phyloP scores from a whole-genome alignment of 2,113 vertebrate species.

The Orthonyx spaldingii region DNA sequence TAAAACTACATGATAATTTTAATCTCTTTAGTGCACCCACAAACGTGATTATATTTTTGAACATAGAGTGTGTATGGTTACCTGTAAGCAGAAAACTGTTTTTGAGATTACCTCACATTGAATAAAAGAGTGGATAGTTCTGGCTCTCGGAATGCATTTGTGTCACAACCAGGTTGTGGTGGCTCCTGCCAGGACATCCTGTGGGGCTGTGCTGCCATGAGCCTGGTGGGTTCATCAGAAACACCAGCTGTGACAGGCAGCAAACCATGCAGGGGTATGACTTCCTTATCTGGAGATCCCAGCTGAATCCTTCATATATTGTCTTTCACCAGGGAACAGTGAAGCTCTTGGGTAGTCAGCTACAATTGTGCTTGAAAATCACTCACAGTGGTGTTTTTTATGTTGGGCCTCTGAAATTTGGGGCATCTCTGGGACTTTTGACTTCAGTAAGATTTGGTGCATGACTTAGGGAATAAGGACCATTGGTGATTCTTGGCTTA shows the following conservation, averaged over 20 bases:
- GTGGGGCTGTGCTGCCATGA: background rate
- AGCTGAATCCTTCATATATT: background rate
- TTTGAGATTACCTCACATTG: background rate
- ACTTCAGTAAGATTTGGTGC: background rate
- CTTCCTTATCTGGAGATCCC: background rate
- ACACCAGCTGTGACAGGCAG: background rate
- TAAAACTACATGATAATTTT: background rate
- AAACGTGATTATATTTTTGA: background rate
- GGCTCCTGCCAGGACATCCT: background rate
- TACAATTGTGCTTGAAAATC: background rate
- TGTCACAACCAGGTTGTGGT: background rate
- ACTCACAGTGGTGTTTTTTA: background rate
- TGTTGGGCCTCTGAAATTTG: background rate
- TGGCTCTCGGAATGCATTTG: background rate
- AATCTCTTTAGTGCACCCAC: background rate
- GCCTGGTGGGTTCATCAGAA: background rate
- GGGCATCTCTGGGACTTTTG: background rate
- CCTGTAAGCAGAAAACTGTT: background rate
- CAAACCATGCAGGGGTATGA: background rate
- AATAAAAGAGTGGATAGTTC: background rate
- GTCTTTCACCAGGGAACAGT: background rate
- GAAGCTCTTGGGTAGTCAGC: background rate
- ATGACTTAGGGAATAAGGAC: background rate
- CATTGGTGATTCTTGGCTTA: background rate
- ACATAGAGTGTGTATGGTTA: background rate